Evolutionary conservation across 1,140 invertebrate species (phyloP).

Genomic region (Thalassaphorura encarpata): DNA sequence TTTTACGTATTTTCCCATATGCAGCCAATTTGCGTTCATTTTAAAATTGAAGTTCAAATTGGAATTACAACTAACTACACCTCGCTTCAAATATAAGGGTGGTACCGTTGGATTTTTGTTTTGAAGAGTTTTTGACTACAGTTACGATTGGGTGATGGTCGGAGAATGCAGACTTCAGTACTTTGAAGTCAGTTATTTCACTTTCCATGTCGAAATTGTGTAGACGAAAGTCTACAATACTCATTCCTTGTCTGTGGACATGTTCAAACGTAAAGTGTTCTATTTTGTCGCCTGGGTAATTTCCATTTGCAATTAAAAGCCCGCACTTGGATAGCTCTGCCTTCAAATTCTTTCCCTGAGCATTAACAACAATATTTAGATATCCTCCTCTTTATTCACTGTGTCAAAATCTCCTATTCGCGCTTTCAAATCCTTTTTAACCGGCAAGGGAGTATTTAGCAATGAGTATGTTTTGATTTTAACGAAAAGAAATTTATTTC

Average conservation of each 20-base stretch:
- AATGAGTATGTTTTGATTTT: background rate
- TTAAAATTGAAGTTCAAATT: no score
- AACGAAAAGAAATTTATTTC: background rate
- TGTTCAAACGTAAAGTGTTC: background rate
- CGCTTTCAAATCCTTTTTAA: background rate
- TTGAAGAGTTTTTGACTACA: slow-evolving; percentile 1
- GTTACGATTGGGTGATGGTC: background rate
- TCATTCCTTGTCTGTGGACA: background rate
- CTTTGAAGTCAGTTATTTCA: background rate
- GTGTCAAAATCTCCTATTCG: background rate
- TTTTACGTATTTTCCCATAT: slow-evolving; percentile 27
- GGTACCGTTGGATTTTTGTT: slow-evolving; percentile 30
- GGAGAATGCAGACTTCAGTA: background rate
- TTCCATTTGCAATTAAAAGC: background rate
- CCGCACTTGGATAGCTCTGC: background rate
- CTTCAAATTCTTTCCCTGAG: background rate
- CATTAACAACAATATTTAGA: background rate
- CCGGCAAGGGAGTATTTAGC: background rate
- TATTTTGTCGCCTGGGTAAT: background rate
- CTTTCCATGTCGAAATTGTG: background rate
- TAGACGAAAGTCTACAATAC: background rate
- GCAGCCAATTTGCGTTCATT: no score
- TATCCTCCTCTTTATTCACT: background rate
- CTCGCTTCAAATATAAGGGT: no score
- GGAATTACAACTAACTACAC: no score